Conservation (phyloP, 2,113 vertebrate species). For the Falco punctatus region DNA sequence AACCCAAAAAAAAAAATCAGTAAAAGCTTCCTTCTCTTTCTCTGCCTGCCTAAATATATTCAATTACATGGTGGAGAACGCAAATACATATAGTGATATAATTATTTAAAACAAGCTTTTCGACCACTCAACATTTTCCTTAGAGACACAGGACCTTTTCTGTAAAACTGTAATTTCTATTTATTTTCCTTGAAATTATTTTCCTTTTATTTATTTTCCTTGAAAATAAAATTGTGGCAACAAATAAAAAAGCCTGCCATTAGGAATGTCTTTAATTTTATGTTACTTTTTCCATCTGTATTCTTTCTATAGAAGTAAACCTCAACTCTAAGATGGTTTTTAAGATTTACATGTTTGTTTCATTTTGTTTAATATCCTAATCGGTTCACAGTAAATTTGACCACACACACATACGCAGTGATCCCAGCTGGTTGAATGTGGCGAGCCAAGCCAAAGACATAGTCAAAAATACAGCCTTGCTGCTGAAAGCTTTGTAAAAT, state of each 20-base stretch:
- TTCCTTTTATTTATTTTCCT: constrained; percentile 51
- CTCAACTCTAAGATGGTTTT: constrained; percentile 59
- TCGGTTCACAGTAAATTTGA: constrained; percentile 66
- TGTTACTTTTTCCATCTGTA: constrained; percentile 72
- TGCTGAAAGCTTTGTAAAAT: constrained; percentile 45
- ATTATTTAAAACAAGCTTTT: constrained; percentile 19
- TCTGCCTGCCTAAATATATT: not conserved
- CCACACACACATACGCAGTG: constrained; percentile 37
- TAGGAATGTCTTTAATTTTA: constrained; percentile 61
- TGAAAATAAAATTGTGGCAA: constrained; percentile 42
- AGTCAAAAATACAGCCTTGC: constrained; percentile 32
- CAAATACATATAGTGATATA: not conserved
- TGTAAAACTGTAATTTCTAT: constrained; percentile 3
- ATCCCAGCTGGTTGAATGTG: constrained; percentile 31
- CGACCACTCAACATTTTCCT: not conserved
- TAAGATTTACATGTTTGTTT: constrained; percentile 68
- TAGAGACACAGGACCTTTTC: not conserved
- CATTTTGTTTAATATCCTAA: constrained; percentile 72
- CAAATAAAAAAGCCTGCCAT: not conserved
- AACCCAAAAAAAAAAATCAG: not conserved
- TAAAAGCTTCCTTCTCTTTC: not conserved
- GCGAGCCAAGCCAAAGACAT: constrained; percentile 6
- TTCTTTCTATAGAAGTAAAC: constrained; percentile 63
- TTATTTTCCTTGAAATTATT: constrained; percentile 54
- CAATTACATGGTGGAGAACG: not conserved